A percentile compares a stretch with the other conserved stretches of the same genome.
Conservation (phyloP, 2,797 vertebrate genomes). For the Esox masquinongy region DNA sequence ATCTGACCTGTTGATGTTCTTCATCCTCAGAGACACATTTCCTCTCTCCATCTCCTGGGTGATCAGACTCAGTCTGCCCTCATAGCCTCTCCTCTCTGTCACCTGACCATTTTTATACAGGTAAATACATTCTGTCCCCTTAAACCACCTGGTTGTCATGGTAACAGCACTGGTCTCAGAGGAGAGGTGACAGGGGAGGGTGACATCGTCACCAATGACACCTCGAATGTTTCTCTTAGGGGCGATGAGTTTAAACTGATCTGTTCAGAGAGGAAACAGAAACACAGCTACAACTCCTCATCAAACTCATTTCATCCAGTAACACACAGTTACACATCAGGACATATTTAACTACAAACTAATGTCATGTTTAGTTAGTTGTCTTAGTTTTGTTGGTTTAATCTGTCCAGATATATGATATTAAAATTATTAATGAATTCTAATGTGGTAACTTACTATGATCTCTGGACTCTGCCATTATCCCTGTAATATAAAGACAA, state of each 20-base stretch:
- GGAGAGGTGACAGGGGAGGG: background rate
- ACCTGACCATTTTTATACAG: background rate
- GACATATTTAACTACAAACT: too few relatives aligned
- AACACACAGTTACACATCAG: too few relatives aligned
- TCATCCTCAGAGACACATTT: slow-evolving; percentile 10
- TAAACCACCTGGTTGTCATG: slow-evolving; percentile 23
- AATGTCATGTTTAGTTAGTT: too few relatives aligned
- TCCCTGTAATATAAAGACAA: too few relatives aligned
- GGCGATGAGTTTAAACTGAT: background rate
- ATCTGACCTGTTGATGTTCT: too few relatives aligned
- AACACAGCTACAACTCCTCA: too few relatives aligned
- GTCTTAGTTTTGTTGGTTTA: too few relatives aligned
- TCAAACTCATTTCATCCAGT: too few relatives aligned
- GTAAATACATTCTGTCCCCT: slow-evolving; percentile 13
- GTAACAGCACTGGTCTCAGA: slow-evolving; percentile 13
- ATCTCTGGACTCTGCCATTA: too few relatives aligned
- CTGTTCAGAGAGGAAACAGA: background rate
- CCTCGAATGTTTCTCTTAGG: background rate
- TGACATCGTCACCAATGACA: background rate
- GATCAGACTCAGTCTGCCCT: slow-evolving; percentile 10
- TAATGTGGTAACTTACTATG: too few relatives aligned
- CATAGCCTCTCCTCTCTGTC: slow-evolving; percentile 10
- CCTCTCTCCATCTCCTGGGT: background rate
- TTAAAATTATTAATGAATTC: too few relatives aligned
- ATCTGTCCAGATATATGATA: too few relatives aligned